Evolutionary conservation across 2,113 vertebrate species (phyloP), one percentile per base, ranked within the genome.

Genomic region (Ciconia boyciana): DNA sequence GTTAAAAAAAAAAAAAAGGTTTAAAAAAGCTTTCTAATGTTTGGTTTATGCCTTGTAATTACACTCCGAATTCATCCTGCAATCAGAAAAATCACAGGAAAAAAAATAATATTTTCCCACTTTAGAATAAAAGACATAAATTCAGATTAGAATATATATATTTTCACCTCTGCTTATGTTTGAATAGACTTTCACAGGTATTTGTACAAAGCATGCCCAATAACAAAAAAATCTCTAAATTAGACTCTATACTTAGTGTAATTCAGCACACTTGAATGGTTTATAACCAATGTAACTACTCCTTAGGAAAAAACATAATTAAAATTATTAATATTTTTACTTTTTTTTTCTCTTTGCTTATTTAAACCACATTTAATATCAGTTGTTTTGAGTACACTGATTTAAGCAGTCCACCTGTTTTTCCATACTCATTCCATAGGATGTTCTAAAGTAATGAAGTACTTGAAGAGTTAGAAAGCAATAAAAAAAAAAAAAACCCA

Each of bases 351-450:
- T 46, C 70, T 44, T 75, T 25, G 26, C 26, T 79, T 26, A 7
- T 13, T 78, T 48, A 52, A 84, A 31, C 31, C 1, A 4, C 4
- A 17, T 17, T 71, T 44, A 32, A 2, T 11, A 75, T 6, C 13
- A 9, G 3, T 5, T n/a, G 14, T 54, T 77, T 41, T 41, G 29
- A 17, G 13, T 11, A 16, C 36, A 19, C 0, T 2, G 32, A 48
- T 41, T 66, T 14, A n/a, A 92, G 46, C 51, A 61, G 8, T 9
- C 19, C 55, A 57, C 24, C 55, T 54, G 31, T 36, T 71, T 18
- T 36, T 26, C 65, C 4, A 4, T 16, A n/a, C 12, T 60, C 25
- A 55, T 64, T 34, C 58, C 7, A 71, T 3, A 41, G 6, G 24
- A 2, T 4, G 20, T 20, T n/a, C 36, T 44, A 4, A 12, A 54